A percentile compares a stretch with the other conserved stretches of the same genome.
These are phyloP conservation scores for Manis crassicaudata DNA, from an alignment of 2,797 vertebrate species.

Conservation along the genomic window DNA sequence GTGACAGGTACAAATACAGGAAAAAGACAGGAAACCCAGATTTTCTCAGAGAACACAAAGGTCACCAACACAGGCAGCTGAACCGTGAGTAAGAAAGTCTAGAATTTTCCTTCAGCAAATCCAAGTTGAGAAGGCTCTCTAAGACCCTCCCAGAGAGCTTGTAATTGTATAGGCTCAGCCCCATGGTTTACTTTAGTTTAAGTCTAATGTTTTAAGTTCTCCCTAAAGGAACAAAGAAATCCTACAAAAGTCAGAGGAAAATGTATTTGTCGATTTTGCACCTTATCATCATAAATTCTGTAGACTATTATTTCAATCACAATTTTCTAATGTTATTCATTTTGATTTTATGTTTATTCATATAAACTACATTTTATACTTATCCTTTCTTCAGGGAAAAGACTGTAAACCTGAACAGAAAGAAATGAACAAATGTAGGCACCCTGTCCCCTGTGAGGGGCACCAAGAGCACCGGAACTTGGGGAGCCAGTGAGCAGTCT, in stretches of 20 bases:
- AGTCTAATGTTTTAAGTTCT: background rate
- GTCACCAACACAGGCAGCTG: background rate
- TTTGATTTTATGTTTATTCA: background rate
- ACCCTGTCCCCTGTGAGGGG: too few species aligned
- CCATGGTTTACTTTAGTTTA: background rate
- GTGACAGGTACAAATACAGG: background rate
- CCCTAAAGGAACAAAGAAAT: background rate
- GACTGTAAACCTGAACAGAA: background rate
- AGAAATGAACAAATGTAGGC: background rate
- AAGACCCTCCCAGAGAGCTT: background rate
- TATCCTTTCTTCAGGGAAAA: background rate
- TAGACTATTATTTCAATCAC: background rate
- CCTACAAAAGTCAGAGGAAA: background rate
- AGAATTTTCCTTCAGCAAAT: too few species aligned
- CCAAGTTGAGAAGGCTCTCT: fast-evolving
- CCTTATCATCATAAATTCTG: background rate
- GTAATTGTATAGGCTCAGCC: too few species aligned
- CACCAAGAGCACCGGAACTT: too few species aligned
- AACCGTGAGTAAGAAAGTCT: background rate
- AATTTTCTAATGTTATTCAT: background rate
- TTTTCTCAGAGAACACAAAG: background rate
- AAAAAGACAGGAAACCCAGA: background rate
- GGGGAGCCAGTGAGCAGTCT: too few species aligned
- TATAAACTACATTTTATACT: background rate
- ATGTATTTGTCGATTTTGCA: background rate